These are phyloP conservation scores for Lasius platythorax DNA, from an alignment of 2,888 invertebrate genomes.

Conservation along the genomic window DNA sequence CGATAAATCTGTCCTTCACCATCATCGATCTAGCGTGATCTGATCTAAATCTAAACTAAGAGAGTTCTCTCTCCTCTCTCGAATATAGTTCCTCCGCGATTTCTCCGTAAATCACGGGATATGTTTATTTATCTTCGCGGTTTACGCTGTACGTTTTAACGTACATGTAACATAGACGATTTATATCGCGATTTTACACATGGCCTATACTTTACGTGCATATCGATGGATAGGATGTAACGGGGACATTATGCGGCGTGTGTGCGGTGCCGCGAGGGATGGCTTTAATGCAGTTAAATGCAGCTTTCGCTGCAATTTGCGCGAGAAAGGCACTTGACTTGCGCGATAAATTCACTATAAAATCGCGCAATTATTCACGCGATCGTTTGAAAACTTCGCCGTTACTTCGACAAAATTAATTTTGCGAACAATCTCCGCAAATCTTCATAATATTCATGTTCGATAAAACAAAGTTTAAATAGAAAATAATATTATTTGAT, in stretches of 20 bases:
- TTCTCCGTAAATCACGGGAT: not conserved
- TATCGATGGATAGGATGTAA: conserved; percentile 25
- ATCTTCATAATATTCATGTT: not conserved
- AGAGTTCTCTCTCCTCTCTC: not conserved
- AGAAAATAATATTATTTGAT: not conserved
- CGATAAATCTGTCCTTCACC: not conserved
- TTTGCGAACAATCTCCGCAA: no score
- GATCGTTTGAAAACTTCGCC: not conserved
- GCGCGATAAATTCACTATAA: conserved; percentile 18
- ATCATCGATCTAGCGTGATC: not conserved
- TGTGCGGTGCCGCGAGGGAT: not conserved
- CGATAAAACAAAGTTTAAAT: not conserved
- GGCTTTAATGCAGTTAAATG: conserved; percentile 12
- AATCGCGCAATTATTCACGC: conserved; percentile 14
- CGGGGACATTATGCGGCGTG: conserved; percentile 28
- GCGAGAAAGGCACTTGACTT: not conserved
- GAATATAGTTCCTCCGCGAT: not conserved
- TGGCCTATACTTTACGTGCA: not conserved
- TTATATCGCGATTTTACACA: conserved; percentile 33
- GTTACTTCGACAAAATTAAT: conserved; percentile 16
- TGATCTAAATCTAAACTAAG: not conserved
- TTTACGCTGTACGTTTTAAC: conserved; percentile 9
- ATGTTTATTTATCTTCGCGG: conserved; percentile 24
- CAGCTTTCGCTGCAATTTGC: conserved; percentile 17
- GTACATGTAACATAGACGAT: not conserved